Base-by-base conservation (phyloP, 2,888 invertebrate genomes). In the Callinectes sapidus region DNA sequence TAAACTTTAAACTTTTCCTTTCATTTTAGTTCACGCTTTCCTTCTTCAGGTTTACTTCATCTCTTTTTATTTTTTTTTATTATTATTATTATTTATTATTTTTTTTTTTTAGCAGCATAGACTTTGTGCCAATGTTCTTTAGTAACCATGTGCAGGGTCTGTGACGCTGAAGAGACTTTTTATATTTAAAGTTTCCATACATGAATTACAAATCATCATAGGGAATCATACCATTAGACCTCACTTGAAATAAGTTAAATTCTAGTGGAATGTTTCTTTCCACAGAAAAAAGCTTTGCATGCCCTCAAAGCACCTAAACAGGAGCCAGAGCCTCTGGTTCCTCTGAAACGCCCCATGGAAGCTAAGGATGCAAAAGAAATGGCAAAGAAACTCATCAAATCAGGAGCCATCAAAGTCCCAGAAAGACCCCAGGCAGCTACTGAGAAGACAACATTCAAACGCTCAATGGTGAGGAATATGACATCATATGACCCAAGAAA, bases 301-400 rank as follows among this genome's bases (percentile, higher is more conserved):
- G 97, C 97, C 18, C 96, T 97, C 93, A 97, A 97, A 96, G 97
- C 98, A 0, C 98, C 98, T 0, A 98, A 98, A 96, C 98, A 97
- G 94, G 99, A 99, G 95, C 97, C 98, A 0, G 98, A 98, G 95
- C 97, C 98, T 95, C 96, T 96, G 16, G 95, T 95, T 48, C 97
- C 98, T 1, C 96, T 97, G 92, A 98, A 98, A 95, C 96, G 98
- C 39, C 98, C 98, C 0, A 97, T 98, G 8, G 98, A 98, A 96
- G 98, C 98, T 0, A 97, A 98, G 92, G 98, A 99, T 96, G 99
- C 99, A 2, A 97, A 98, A 87, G 99, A 99, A 96, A 98, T 98
- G 48, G 99, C 99, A 0, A 98, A 98, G 92, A 99, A 99, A 95
- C 96, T 99, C n/a, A 97, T 99, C 2, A 98, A 98, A 96, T 98